Conservation (phyloP, 2,888 invertebrate genomes). For the Lithophane ornitopus region DNA sequence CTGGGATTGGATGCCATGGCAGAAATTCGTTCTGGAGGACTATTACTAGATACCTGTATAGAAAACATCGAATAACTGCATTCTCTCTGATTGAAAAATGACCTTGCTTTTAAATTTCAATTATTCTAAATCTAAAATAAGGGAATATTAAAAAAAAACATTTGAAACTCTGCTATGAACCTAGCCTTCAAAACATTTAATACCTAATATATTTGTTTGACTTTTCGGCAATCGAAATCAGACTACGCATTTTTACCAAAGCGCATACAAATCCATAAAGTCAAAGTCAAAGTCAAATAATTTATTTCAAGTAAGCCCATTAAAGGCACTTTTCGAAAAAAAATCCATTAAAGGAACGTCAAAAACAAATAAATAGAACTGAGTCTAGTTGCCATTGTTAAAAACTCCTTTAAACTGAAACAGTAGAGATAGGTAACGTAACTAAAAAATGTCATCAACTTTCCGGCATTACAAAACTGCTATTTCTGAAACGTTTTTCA, state of each 20-base stretch:
- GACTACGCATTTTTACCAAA: neutral
- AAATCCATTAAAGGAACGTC: too few relatives aligned
- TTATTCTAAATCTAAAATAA: neutral
- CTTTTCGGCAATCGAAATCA: neutral
- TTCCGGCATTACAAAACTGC: neutral
- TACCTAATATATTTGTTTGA: neutral
- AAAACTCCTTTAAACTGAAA: neutral
- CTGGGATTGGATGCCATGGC: neutral
- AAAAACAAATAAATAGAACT: too few relatives aligned
- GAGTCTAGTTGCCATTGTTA: too few relatives aligned
- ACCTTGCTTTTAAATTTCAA: neutral
- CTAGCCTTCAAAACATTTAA: neutral
- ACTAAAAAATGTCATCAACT: conserved; percentile 1
- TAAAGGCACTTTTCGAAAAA: too few relatives aligned
- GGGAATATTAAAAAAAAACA: neutral
- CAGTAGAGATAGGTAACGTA: neutral
- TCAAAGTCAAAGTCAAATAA: too few relatives aligned
- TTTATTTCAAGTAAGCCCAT: too few relatives aligned
- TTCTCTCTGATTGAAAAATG: neutral
- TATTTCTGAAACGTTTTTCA: conserved; percentile 6
- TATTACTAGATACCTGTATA: neutral
- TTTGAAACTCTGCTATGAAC: neutral
- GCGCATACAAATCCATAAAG: too few relatives aligned
- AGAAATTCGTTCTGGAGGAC: neutral
- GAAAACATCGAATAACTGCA: neutral